Base-by-base conservation (phyloP, 2,113 vertebrate species). In the Clarias macrocephalus region DNA sequence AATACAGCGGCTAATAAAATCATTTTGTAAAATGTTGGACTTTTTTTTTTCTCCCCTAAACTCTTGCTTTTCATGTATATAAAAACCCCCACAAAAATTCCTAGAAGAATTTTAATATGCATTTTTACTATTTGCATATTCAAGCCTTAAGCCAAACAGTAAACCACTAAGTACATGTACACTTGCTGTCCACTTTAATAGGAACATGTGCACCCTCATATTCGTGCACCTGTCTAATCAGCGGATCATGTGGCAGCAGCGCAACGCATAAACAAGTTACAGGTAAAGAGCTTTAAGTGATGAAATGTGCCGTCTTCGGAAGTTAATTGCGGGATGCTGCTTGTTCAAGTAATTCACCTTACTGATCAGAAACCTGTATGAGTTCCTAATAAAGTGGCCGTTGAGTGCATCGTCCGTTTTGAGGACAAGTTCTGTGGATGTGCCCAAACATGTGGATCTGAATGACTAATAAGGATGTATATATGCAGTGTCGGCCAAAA, bases 1-100 rank as follows among this genome's bases (percentile, higher is more conserved):
- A 62, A 25, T 42, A 23, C 28, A 5, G 9, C 33, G 5, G 56
- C 37, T 25, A 62, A 81, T 62, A 42, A 42, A 62, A 42, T 72
- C 1, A 16, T n/a, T 89, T 89, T 86, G 82, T 85, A 84, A 76
- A 88, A 62, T 80, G 2, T 9, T 70, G 21, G 28, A 42, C 16
- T 62, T 30, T 0, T 25, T 21, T 4, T 56, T 7, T 7, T 18
- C 56, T 0, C 3, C 19, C 2, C 33, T 3, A 2, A 2, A 57
- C n/a, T 66, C 37, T n/a, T 25, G 4, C 18, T 59, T 28, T 21
- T 62, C 15, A 7, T 59, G 54, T 15, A 30, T 48, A 8, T 48
- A 48, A 48, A 48, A 8, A 8, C 6, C 6, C 48, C 19, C 60
- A 4, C 33, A 12, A n/a, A 23, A 1, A 52, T 11, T 16, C 11